phyloP scores from a whole-genome alignment of 2,888 invertebrate species.

The Cistogaster globosa region DNA sequence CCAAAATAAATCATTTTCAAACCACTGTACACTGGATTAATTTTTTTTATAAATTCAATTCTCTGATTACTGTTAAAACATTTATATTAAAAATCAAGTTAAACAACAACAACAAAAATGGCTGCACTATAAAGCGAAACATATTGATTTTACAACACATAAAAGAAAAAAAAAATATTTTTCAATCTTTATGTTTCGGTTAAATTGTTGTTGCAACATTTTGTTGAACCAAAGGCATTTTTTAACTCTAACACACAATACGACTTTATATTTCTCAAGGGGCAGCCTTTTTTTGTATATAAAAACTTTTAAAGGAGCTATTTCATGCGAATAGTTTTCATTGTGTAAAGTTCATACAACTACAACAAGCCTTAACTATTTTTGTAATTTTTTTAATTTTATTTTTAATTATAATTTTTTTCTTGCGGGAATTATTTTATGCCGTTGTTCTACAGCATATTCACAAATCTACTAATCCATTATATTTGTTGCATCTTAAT shows the following conservation, averaged over 20 bases:
- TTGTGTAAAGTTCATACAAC: slow-evolving; percentile 17
- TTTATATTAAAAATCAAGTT: slow-evolving; percentile 12
- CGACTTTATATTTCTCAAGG: slow-evolving; percentile 16
- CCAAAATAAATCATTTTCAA: too few species aligned
- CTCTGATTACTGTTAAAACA: slow-evolving; percentile 49
- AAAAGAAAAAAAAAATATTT: not conserved
- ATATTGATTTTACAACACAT: not conserved
- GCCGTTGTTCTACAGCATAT: not conserved
- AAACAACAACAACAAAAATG: not conserved
- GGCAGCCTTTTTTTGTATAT: not conserved
- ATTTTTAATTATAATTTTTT: not conserved
- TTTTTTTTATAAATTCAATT: slow-evolving; percentile 13
- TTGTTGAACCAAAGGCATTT: not conserved
- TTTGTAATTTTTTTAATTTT: not conserved
- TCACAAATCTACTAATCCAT: not conserved
- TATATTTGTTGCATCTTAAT: too few species aligned
- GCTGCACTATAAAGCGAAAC: not conserved
- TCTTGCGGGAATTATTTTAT: not conserved
- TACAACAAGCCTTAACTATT: not conserved
- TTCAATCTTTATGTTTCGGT: not conserved
- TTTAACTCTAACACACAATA: too few species aligned
- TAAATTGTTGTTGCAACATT: not conserved
- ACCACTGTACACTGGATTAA: too few species aligned
- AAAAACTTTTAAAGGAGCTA: slow-evolving; percentile 17
- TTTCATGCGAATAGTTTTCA: not conserved